These are phyloP conservation scores for Heliconius hermathena DNA, from an alignment of 1,140 invertebrate genomes.

Conservation along the genomic window DNA sequence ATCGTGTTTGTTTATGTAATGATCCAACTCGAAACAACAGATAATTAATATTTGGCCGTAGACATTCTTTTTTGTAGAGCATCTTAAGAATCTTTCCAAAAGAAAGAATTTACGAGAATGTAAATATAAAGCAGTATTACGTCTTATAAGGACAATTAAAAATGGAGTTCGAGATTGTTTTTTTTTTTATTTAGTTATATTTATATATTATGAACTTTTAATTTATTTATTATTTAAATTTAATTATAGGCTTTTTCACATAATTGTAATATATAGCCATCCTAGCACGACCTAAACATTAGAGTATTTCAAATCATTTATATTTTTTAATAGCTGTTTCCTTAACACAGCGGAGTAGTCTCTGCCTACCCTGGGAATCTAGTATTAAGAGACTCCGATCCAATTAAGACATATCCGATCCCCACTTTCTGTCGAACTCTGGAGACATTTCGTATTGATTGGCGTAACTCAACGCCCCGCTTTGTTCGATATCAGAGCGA, in stretches of 20 bases:
- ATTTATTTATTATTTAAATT: no score
- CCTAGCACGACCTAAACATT: no score
- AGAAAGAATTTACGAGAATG: not conserved
- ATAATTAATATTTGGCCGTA: constrained; percentile 27
- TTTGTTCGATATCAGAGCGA: no score
- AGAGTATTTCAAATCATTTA: no score
- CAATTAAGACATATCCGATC: no score
- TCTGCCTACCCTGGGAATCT: not conserved
- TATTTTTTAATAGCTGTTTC: not conserved
- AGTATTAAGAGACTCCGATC: not conserved
- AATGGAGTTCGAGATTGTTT: not conserved
- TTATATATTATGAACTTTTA: no score
- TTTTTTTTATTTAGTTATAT: not conserved
- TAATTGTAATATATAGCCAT: not conserved
- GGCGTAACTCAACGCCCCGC: no score
- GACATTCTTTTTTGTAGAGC: constrained; percentile 18
- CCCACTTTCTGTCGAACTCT: no score
- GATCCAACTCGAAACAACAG: constrained; percentile 23
- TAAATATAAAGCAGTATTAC: not conserved
- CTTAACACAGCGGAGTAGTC: no score
- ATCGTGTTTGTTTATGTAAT: constrained; percentile 53
- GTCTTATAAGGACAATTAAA: not conserved
- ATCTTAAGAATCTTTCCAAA: not conserved
- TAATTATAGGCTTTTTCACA: no score
- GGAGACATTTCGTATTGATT: no score